phyloP scores from a whole-genome alignment of 2,888 invertebrate species.

The Noctua fimbriata region DNA sequence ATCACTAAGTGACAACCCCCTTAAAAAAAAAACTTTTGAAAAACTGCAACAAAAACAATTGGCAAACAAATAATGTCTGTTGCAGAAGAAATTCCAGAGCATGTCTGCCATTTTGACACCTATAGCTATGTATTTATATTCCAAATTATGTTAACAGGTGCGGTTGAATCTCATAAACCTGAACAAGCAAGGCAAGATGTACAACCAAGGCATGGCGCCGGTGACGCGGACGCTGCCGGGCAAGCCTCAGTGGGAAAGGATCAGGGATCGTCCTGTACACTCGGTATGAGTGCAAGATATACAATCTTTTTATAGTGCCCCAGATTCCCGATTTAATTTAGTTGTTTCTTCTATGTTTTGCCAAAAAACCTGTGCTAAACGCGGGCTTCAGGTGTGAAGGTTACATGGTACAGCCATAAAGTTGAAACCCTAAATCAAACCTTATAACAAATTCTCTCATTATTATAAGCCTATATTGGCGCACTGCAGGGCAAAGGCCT shows the following conservation, averaged over 20 bases:
- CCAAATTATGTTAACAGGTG: slow-evolving; percentile 83
- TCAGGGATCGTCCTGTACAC: slow-evolving; percentile 94
- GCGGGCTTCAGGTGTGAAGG: no score
- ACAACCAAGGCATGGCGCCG: slow-evolving; percentile 97
- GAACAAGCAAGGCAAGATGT: slow-evolving; percentile 97
- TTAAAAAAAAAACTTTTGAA: not conserved
- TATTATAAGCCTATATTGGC: no score
- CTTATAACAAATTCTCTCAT: no score
- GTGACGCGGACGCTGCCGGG: slow-evolving; percentile 94
- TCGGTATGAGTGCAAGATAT: slow-evolving; percentile 88
- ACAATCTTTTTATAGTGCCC: not conserved
- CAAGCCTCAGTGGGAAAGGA: slow-evolving; percentile 95
- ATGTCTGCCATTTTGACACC: not conserved
- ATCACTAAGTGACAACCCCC: not conserved
- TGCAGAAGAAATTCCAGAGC: no score
- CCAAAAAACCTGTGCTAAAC: no score
- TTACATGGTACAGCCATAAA: no score
- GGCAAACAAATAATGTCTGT: no score
- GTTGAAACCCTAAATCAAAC: no score
- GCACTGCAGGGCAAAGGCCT: no score
- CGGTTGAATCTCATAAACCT: slow-evolving; percentile 96
- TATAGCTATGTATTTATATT: not conserved
- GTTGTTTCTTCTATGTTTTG: no score
- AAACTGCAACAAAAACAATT: no score
- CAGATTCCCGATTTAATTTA: not conserved